Base-by-base conservation (phyloP, 2,888 invertebrate species). In the Drosophila robusta region DNA sequence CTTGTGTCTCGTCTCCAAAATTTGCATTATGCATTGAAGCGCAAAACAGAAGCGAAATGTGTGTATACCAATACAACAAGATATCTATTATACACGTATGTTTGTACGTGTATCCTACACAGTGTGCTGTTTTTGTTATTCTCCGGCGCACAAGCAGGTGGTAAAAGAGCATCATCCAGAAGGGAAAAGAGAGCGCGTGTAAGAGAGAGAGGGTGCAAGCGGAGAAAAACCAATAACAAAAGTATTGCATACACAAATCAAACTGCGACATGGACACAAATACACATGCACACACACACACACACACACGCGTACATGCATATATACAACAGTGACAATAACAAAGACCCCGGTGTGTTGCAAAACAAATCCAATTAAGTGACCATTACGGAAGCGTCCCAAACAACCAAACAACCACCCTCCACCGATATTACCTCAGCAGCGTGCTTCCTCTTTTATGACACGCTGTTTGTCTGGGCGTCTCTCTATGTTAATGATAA, bases 141-240 rank as follows among this genome's bases (percentile, higher is more conserved):
- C 72, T 85, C 84, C 70, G 80, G 78, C 87, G 87, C 83, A 83
- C 71, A 76, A 83, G 83, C 83, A 84, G 80, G 83, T 86, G 84
- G 80, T 52, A 68, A 60, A 65, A 77, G 70, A 75, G 67, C 67
- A 56, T 52, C 52, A 60, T 44, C 6, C 26, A 56, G 70, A 65
- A 46, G 60, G 68, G 47, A 38, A 63, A 2, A 42, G 51, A 45
- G 60, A 72, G 77, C 55, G 47, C 45, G 55, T 60, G 65, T 34
- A 14, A 46, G 47, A 61, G 34, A 64, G 58, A 58, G 54, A 49
- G 26, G 38, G 56, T 44, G 56, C 52, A 47, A 29, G 22, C 29
- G 39, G 56, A 66, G 70, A 78, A 86, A 86, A 78, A 67, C 77
- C 77, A 87, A 87, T 81, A 87, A 84, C 71, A 79, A 77, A 60